Evolutionary conservation across 2,113 vertebrate species (phyloP).

Genomic region (Motacilla tschutschensis): DNA sequence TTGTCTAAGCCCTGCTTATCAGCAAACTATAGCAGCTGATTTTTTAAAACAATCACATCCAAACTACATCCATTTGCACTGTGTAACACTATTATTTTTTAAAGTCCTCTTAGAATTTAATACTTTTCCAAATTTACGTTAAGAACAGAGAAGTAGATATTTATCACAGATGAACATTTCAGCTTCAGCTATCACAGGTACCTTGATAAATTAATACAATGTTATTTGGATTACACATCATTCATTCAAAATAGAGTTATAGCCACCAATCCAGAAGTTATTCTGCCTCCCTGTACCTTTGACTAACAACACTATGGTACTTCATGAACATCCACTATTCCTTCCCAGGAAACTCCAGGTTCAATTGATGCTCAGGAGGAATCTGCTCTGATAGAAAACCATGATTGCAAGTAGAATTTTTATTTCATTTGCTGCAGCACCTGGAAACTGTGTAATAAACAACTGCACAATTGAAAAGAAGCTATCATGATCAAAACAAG

Average conservation of each 20-base stretch:
- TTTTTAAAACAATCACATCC: not conserved
- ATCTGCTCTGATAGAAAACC: constrained; percentile 10
- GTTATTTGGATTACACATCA: not conserved
- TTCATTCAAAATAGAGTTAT: not conserved
- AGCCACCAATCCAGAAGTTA: not conserved
- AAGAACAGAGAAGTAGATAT: not conserved
- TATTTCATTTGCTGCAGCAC: constrained; percentile 30
- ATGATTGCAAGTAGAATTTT: not conserved
- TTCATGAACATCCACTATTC: not conserved
- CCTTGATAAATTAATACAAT: constrained; percentile 6
- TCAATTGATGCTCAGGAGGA: not conserved
- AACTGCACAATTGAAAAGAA: constrained; percentile 34
- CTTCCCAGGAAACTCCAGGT: not conserved
- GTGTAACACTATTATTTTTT: not conserved
- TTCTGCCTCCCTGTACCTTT: not conserved
- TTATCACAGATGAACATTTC: not conserved
- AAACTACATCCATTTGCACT: not conserved
- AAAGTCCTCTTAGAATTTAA: not conserved
- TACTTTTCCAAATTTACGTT: not conserved
- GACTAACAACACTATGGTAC: not conserved
- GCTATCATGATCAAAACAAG: constrained; percentile 5
- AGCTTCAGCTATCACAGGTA: not conserved
- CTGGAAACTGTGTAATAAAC: constrained; percentile 37
- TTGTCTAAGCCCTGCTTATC: not conserved
- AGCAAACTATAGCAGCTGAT: not conserved